A percentile compares a stretch with the other conserved stretches of the same genome.
These are phyloP conservation scores for Neodiprion virginianus DNA, from an alignment of 1,140 invertebrate genomes.

Conservation along the genomic window DNA sequence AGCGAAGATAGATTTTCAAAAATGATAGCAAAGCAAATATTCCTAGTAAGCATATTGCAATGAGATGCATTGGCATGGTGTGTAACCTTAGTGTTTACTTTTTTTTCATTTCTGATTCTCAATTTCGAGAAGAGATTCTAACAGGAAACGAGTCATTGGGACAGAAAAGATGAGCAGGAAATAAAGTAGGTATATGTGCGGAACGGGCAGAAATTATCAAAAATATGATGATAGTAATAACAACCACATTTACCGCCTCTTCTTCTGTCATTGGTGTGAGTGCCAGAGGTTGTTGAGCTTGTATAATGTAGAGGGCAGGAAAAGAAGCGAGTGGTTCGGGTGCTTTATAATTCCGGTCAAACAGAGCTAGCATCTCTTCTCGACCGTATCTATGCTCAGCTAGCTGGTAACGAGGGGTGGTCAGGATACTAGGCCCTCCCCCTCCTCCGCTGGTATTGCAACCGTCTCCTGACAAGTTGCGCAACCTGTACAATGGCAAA, in stretches of 20 bases:
- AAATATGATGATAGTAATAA: background rate
- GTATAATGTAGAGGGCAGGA: conserved; percentile 75
- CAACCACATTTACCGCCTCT: conserved; percentile 69
- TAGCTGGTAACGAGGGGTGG: conserved; percentile 66
- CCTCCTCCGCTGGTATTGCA: conserved; percentile 53
- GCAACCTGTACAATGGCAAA: conserved; percentile 59
- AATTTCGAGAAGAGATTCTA: no score
- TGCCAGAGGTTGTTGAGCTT: conserved; percentile 78
- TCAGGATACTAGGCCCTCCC: conserved; percentile 57
- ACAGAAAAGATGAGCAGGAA: no score
- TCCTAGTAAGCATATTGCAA: no score
- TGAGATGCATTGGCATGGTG: no score
- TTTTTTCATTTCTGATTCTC: no score
- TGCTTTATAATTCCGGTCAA: conserved; percentile 70
- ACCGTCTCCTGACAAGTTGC: conserved; percentile 67
- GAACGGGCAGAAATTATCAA: no score
- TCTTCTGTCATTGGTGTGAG: conserved; percentile 81
- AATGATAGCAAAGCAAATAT: no score
- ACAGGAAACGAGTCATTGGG: no score
- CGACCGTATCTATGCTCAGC: conserved; percentile 82
- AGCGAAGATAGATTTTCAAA: no score
- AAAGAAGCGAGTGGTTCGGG: conserved; percentile 73
- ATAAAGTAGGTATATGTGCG: no score
- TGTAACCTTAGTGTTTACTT: no score
- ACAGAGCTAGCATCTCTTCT: conserved; percentile 89